These are phyloP conservation scores for Catalaphyllia jardinei DNA, from an alignment of 64 coral and sea anemone genomes.

Conservation along the genomic window DNA sequence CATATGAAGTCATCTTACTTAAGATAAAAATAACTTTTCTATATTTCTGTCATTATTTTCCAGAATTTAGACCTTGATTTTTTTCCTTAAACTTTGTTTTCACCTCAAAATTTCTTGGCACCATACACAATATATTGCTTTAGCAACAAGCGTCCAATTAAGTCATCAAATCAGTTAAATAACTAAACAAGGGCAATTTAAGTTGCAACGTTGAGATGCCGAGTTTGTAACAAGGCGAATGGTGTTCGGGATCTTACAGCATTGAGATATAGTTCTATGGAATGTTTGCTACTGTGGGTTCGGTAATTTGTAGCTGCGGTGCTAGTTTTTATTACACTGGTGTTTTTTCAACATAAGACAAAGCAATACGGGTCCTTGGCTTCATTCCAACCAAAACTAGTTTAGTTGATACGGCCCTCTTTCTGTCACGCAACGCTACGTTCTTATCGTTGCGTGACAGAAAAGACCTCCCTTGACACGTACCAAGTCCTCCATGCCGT, in stretches of 20 bases:
- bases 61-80: not conserved
- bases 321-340: not conserved
- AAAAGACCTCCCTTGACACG: too few species aligned
- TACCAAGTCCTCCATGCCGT: too few species aligned
- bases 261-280: not conserved
- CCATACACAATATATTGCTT: not conserved
- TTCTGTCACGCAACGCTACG: not conserved
- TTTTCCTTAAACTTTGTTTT: not conserved
- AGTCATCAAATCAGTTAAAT: not conserved
- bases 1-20: too few species aligned
- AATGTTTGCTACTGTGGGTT: not conserved
- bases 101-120: not conserved
- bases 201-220: not conserved
- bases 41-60: not conserved
- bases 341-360: not conserved
- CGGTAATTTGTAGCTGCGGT: not conserved
- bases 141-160: not conserved
- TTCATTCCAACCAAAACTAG: not conserved
- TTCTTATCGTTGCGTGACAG: not conserved
- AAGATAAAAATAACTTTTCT: not conserved
- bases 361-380: conserved; percentile 17
- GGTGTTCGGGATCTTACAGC: not conserved
- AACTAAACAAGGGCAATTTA: not conserved
- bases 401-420: not conserved
- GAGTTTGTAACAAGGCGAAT: not conserved